These are phyloP conservation scores for Drosophila repleta DNA, from an alignment of 1,140 invertebrate species.

Conservation along the genomic window DNA sequence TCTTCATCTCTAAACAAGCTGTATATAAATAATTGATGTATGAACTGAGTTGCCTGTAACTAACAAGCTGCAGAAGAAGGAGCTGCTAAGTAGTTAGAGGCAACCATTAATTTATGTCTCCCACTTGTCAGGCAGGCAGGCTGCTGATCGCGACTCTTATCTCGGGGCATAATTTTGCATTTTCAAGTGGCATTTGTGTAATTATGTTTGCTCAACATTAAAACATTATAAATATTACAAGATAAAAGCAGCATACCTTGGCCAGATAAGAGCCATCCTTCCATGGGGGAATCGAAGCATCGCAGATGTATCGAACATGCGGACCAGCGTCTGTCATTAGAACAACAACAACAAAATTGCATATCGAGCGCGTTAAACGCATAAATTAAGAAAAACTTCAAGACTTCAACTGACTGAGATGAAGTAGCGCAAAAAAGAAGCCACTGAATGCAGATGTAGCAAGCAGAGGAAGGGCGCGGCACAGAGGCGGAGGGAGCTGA, in stretches of 20 bases:
- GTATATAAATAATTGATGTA: slow-evolving; percentile 19
- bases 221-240: slow-evolving; percentile 45
- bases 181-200: slow-evolving; percentile 47
- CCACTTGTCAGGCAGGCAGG: neutral
- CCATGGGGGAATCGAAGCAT: slow-evolving; percentile 17
- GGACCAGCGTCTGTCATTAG: slow-evolving; percentile 44
- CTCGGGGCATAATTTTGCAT: slow-evolving; percentile 44
- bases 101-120: slow-evolving; percentile 41
- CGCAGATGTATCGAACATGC: slow-evolving; percentile 10
- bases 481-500: neutral
- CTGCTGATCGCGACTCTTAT: slow-evolving; percentile 33
- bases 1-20: neutral
- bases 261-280: slow-evolving; percentile 21
- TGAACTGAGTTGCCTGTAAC: neutral
- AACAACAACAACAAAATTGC: slow-evolving; percentile 44
- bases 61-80: slow-evolving; percentile 21
- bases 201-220: slow-evolving; percentile 40
- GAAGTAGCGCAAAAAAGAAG: slow-evolving; percentile 35
- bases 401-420: slow-evolving; percentile 2
- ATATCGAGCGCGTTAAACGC: slow-evolving; percentile 53
- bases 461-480: neutral
- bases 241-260: slow-evolving; percentile 35
- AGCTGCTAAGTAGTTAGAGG: slow-evolving; percentile 1
- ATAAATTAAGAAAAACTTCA: slow-evolving; percentile 52
- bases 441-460: slow-evolving; percentile 34